Evolutionary conservation across 2,113 vertebrate species (phyloP), one percentile per base, ranked within the genome.

Genomic region (Gambusia affinis): DNA sequence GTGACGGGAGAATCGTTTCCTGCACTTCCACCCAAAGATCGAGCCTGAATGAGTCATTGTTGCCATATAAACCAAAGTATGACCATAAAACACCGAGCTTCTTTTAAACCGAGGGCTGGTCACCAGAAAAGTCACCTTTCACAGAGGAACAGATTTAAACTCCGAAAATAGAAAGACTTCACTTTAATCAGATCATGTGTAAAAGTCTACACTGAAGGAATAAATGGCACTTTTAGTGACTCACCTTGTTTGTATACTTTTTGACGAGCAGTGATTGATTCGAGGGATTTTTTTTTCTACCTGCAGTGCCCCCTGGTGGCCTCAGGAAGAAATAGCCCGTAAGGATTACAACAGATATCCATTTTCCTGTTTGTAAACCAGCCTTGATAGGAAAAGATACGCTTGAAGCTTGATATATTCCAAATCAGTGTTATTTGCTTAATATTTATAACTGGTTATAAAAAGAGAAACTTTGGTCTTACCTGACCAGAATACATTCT

Each of bases 51-150:
- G 87, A 86, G 80, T 85, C 90, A 85, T 37, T 60, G 80, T 82
- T 87, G 82, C 74, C 90, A 91, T 75, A 82, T 76, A 81, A 90
- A 85, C 78, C 28, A 14, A 66, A 70, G 71, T 62, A 47, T 24
- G 69, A 60, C 67, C 73, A 60, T 88, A 87, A 90, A 91, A 75
- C 51, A 68, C 72, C 66, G 47, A 74, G 64, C 78, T 85, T 79
- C 30, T 35, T 39, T 35, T 42, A 31, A 42, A 65, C 35, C 12
- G 15, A 54, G 35, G n/a, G 31, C 0, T 12, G 42, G n/a, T 60
- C 19, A 57, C 30, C 31, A 62, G 27, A 51, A 69, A 42, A 80
- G 60, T 51, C 64, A 39, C 28, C 61, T 33, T 47, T 57, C 10
- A n/a, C 17, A 3, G 24, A 24, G 8, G 24, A 57, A 57, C 8